These are phyloP conservation scores for Argentina silus DNA, from an alignment of 2,797 vertebrate genomes.

Conservation along the genomic window DNA sequence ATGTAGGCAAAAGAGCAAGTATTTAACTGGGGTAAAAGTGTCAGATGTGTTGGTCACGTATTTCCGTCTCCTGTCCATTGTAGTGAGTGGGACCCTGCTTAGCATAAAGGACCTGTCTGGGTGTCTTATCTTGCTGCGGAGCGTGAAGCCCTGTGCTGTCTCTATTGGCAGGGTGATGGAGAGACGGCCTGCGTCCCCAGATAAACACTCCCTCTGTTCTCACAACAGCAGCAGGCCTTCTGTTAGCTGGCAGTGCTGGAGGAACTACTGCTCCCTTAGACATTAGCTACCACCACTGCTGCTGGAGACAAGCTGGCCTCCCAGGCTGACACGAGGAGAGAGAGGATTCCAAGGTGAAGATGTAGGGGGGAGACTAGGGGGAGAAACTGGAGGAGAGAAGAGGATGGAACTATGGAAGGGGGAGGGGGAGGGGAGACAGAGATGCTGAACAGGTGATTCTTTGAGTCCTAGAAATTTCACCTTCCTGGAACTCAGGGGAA, in stretches of 20 bases:
- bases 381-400: neutral
- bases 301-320: constrained; percentile 59
- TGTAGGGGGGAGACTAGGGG: neutral
- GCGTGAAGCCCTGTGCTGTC: constrained; percentile 40
- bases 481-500: constrained; percentile 19
- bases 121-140: constrained; percentile 68
- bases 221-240: constrained; percentile 52
- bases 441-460: neutral
- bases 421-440: neutral
- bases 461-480: constrained; percentile 51
- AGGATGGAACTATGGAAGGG: neutral
- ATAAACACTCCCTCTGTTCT: constrained; percentile 74
- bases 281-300: constrained; percentile 65
- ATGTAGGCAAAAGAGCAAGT: neutral
- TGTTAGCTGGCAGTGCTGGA: constrained; percentile 59
- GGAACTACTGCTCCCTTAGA: constrained; percentile 57
- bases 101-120: constrained; percentile 54
- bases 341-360: constrained; percentile 39
- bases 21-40: neutral
- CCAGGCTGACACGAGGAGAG: constrained; percentile 41
- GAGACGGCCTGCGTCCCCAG: constrained; percentile 68
- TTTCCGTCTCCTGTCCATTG: constrained; percentile 45
- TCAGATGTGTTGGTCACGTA: constrained; percentile 41
- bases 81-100: constrained; percentile 52
- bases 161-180: constrained; percentile 72